Conservation (phyloP, 2,113 vertebrate genomes). For the Chunga burmeisteri region DNA sequence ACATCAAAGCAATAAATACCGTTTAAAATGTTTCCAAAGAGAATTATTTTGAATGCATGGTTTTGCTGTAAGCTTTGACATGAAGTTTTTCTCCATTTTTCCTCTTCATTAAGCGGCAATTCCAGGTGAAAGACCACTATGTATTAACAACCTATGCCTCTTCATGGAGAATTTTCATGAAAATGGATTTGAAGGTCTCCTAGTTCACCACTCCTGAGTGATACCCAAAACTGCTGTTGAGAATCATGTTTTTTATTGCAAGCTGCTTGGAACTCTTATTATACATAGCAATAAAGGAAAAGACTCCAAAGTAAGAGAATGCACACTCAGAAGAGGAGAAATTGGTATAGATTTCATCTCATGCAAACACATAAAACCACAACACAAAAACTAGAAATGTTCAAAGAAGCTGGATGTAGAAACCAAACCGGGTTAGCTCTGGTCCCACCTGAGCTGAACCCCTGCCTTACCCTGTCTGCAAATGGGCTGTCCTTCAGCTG, state of each 20-base stretch:
- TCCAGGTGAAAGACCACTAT: not conserved
- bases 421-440: not conserved
- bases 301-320: not conserved
- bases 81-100: not conserved
- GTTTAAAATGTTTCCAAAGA: slow-evolving; percentile 45
- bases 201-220: not conserved
- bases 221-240: not conserved
- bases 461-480: not conserved
- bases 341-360: not conserved
- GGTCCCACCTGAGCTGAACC: not conserved
- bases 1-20: slow-evolving; percentile 52
- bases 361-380: slow-evolving; percentile 24
- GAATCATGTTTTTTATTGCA: fast-evolving
- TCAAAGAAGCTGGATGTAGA: not conserved
- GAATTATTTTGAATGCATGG: slow-evolving; percentile 21
- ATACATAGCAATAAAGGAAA: not conserved
- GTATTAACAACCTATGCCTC: not conserved
- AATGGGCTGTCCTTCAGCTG: not conserved
- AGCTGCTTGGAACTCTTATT: not conserved
- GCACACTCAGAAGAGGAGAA: not conserved
- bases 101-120: not conserved
- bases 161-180: not conserved
- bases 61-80: not conserved
- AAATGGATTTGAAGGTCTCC: not conserved
- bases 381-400: not conserved